phyloP scores from a whole-genome alignment of 1,140 invertebrate species.

The Leucophenga varia region DNA sequence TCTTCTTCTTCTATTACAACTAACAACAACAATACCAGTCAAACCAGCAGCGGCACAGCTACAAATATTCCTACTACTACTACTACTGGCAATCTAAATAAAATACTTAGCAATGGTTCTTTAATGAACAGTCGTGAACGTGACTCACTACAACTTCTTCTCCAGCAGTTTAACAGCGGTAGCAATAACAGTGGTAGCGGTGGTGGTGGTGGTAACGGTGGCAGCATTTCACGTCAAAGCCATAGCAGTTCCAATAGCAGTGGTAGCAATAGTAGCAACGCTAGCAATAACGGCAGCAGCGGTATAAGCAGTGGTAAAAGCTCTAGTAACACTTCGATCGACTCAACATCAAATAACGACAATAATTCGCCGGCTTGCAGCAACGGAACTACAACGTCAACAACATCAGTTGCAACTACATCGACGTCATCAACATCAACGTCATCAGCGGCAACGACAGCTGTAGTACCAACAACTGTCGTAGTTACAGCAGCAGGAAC shows the following conservation, averaged over 20 bases:
- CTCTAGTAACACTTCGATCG: conserved; percentile 34
- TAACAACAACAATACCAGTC: conserved; percentile 6
- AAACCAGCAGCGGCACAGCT: conserved; percentile 1
- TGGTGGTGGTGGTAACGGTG: no score
- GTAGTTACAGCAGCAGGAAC: no score
- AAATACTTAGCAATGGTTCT: conserved; percentile 16
- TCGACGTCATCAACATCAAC: conserved; percentile 8
- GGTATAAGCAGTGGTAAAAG: conserved; percentile 21
- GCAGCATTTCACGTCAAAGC: no score
- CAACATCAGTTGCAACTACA: conserved; percentile 14
- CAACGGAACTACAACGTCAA: no score
- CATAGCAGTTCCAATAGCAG: conserved; percentile 15
- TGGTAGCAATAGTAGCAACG: background rate
- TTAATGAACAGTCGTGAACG: conserved; percentile 58
- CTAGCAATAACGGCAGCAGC: background rate
- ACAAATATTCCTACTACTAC: conserved; percentile 1
- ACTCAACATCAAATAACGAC: conserved; percentile 39
- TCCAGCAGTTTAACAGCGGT: conserved; percentile 29
- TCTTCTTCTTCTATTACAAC: no score
- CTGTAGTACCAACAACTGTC: background rate
- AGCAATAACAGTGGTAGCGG: conserved; percentile 5
- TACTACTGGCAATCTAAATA: conserved; percentile 9
- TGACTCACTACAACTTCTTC: conserved; percentile 32
- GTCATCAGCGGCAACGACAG: background rate
- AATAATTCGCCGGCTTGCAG: conserved; percentile 24